Base-by-base conservation (phyloP, 2,888 invertebrate species). In the Dendrolimus houi region DNA sequence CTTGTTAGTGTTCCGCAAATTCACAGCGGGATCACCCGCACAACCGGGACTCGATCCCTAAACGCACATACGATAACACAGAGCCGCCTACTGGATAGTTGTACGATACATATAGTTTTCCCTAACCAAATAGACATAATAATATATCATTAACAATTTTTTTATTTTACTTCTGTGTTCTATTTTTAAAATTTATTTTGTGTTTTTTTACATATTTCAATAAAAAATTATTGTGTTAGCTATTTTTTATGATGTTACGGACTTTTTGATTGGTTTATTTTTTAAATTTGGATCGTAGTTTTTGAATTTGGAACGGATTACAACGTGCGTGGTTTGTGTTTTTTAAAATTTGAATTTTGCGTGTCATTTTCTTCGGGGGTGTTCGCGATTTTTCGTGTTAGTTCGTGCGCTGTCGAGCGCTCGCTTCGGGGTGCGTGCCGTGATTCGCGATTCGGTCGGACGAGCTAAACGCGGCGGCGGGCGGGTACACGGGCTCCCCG, bases 401-500 rank as follows among this genome's bases (percentile, higher is more conserved):
- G 81, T 77, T 81, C 79, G 81, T 76, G 81, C 81, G 81, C 79
- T 79, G 69, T 75, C 81, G 83, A 77, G 81, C 80, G 83, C 79
- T 71, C 77, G 71, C 66, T 69, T 68, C 77, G 81, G 79, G 76
- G 79, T 76, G 78, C 77, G 73, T 75, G 77, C 74, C 77, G 81
- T 75, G 82, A 76, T 80, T 83, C 93, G 93, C 91, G 91, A 93
- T 93, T 93, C 94, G 95, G 92, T 95, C 95, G 89, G 95, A 95
- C 94, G 95, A 95, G 92, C 91, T 92, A 76, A 92, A 91, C 89
- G 92, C 93, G 83, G 93, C 93, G 89, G 92, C 93, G 92, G 93
- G 94, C 91, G 94, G 94, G 81, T 94, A 94, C 91, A 93, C 94
- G 92, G 94, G 95, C 87, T 94, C 95, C 85, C 95, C 95, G 88